Evolutionary conservation across 2,888 invertebrate species (phyloP), one percentile per base, ranked within the genome.

Genomic region (Mactromeris polynyma): DNA sequence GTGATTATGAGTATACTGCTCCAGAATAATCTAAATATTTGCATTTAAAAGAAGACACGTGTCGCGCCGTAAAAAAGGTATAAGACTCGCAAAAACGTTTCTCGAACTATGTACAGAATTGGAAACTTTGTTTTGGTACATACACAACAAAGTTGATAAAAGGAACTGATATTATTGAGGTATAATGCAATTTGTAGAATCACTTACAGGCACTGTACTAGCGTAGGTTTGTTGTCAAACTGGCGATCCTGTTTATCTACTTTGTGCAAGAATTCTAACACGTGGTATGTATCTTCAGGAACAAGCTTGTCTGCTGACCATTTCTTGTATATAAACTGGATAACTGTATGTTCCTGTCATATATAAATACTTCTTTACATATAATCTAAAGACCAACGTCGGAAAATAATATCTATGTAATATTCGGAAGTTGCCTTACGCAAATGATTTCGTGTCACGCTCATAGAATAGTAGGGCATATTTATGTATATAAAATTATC

Each of bases 121-220:
- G 51, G 14, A 2, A 51, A 19, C 19, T 19, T 77, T 33, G 31
- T 7, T 77, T 36, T 77, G 77, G n/a, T n/a, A n/a, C 2, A 36
- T 77, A 33, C 6, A 33, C 38, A 80, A 80, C 14, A 2, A 2
- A 42, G 11, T 40, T 4, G 3, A 4, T 19, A 11, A 42, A n/a
- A 1, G 42, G 6, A 3, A n/a, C 2, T 11, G 40, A 42, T 17
- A 9, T 14, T 51, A 42, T 51, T 14, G 17, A 42, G 6, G 42
- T 42, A 9, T 9, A 42, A 14, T 14, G 14, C 6, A 42, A 42
- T 9, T 42, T 9, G 6, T 6, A 42, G 6, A 46, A n/a, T 46
- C 33, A 83, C 83, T 84, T 77, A 84, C 83, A 84, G 19, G 46
- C 83, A 84, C 7, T 51, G 77, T 0, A 31, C 31, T 0, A 84